Evolutionary conservation across 2,888 invertebrate genomes (phyloP).

Genomic region (Leptodirus hochenwartii): DNA sequence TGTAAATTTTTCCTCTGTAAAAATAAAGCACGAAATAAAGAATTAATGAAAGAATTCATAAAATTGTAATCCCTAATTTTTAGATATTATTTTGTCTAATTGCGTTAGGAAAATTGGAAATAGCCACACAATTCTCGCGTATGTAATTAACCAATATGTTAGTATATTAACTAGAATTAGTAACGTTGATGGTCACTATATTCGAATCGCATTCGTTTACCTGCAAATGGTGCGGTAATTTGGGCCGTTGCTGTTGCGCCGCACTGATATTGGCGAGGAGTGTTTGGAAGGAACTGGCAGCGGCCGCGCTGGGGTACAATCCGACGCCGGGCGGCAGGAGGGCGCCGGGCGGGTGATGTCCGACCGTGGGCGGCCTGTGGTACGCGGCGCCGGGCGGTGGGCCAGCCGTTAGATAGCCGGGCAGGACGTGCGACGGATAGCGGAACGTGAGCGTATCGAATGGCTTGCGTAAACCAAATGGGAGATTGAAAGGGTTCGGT

Average conservation of each 20-base stretch:
- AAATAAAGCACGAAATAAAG: no score
- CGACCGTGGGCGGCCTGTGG: conserved; percentile 31
- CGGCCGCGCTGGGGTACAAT: conserved; percentile 30
- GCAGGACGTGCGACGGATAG: conserved; percentile 41
- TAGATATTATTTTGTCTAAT: no score
- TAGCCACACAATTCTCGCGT: no score
- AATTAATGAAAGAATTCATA: no score
- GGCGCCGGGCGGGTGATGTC: conserved; percentile 42
- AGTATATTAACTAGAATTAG: no score
- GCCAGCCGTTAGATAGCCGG: conserved; percentile 36
- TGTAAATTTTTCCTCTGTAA: no score
- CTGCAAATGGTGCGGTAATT: conserved; percentile 32
- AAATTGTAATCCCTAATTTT: no score
- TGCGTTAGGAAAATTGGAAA: no score
- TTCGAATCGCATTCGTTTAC: no score
- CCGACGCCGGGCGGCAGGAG: conserved; percentile 45
- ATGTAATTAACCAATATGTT: no score
- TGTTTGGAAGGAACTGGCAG: conserved; percentile 60
- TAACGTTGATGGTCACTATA: no score
- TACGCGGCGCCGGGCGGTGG: conserved; percentile 28
- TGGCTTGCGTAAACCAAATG: conserved; percentile 56
- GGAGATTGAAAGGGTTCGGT: conserved; percentile 68
- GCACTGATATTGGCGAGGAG: conserved; percentile 63
- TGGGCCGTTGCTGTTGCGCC: conserved; percentile 38
- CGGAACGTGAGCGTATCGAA: conserved; percentile 59